These are phyloP conservation scores for Bubo scandiacus DNA, from an alignment of 2,113 vertebrate genomes.

Conservation along the genomic window DNA sequence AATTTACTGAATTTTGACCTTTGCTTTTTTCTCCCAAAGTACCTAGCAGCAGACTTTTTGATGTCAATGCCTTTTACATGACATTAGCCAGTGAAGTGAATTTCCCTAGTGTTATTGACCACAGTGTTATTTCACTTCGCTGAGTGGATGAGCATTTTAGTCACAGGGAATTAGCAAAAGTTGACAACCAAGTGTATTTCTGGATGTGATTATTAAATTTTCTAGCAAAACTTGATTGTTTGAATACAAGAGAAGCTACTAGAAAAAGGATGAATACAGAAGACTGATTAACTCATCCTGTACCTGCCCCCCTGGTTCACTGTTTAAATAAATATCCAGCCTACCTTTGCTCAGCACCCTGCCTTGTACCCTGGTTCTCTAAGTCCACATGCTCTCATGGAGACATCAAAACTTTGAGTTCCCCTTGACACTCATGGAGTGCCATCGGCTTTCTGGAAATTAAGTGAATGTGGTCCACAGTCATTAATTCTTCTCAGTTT, in stretches of 20 bases:
- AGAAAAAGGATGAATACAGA: not conserved
- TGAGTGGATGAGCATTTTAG: not conserved
- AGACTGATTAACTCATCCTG: not conserved
- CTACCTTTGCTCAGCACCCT: not conserved
- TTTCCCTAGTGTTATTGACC: not conserved
- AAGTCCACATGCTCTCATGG: not conserved
- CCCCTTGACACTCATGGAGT: not conserved
- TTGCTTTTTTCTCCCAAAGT: not conserved
- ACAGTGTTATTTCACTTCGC: not conserved
- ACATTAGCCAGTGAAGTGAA: not conserved
- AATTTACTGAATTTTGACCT: not conserved
- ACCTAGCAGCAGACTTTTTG: not conserved
- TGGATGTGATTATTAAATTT: not conserved
- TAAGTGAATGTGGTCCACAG: rapidly evolving
- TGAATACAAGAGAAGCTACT: not conserved
- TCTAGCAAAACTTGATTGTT: not conserved
- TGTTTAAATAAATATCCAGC: not conserved
- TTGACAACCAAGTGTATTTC: not conserved
- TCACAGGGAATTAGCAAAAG: not conserved
- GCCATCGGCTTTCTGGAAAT: not conserved
- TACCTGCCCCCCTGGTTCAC: not conserved
- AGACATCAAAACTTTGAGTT: not conserved
- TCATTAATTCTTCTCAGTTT: not conserved
- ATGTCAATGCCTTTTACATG: not conserved
- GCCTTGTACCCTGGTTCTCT: not conserved